A percentile compares a stretch with the other conserved stretches of the same genome.
Conservation (phyloP, 2,113 vertebrate species). For the Clarias magur region DNA sequence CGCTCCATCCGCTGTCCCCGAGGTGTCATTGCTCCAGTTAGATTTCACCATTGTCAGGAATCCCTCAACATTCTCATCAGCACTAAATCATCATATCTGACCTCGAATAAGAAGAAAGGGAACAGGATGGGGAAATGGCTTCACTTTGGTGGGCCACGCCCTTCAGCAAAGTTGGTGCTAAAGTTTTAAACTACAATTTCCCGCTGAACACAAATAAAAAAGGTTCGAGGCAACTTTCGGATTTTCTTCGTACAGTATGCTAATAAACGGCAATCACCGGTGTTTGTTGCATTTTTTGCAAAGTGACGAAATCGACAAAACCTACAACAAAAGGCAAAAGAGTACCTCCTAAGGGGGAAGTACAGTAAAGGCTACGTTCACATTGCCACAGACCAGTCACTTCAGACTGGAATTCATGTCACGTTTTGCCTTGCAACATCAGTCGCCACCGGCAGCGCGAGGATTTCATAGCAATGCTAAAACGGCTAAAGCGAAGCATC, state of each 20-base stretch:
- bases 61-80: conserved; percentile 37
- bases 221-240: neutral
- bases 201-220: neutral
- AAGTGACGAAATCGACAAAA: neutral
- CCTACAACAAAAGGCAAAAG: neutral
- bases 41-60: conserved; percentile 46
- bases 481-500: no score
- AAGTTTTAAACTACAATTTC: neutral
- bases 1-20: conserved; percentile 42
- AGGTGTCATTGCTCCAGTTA: conserved; percentile 53
- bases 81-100: conserved; percentile 26
- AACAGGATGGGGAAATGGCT: neutral
- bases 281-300: neutral
- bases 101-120: neutral
- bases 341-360: neutral
- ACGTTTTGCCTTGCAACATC: no score
- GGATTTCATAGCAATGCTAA: no score
- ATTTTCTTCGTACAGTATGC: neutral
- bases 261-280: neutral
- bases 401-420: no score
- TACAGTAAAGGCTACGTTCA: no score
- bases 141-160: no score
- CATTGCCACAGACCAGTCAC: no score
- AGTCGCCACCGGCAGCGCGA: no score
- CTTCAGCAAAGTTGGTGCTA: neutral